Conservation (phyloP, 2,888 invertebrate genomes). For the Gari tellinella region DNA sequence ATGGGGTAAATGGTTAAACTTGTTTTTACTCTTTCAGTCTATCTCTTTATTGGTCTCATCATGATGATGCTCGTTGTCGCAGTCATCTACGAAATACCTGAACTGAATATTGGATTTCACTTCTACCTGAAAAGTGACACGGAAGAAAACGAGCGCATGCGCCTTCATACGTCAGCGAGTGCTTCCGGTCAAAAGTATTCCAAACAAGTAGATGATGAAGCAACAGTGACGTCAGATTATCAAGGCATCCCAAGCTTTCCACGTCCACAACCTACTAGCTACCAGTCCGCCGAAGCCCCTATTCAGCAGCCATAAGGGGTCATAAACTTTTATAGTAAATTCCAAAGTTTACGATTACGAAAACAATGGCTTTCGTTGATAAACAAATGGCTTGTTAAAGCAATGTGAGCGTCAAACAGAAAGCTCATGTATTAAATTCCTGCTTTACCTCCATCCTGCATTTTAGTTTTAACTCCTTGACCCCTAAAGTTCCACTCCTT, state of each 20-base stretch:
- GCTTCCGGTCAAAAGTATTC: slow-evolving; percentile 72
- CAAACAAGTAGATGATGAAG: slow-evolving; percentile 75
- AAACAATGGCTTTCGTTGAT: no score
- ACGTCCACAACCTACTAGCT: slow-evolving; percentile 37
- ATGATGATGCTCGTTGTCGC: slow-evolving; percentile 94
- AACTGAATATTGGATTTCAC: slow-evolving; percentile 92
- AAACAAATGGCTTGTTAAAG: no score
- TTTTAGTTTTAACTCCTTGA: no score
- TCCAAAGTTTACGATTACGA: no score
- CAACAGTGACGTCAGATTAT: slow-evolving; percentile 42
- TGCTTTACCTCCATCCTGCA: no score
- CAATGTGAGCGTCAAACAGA: no score
- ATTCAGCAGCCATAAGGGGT: no score
- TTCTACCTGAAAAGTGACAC: slow-evolving; percentile 88
- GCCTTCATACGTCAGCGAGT: slow-evolving; percentile 61
- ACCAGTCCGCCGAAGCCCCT: slow-evolving; percentile 11
- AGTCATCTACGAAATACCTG: slow-evolving; percentile 95
- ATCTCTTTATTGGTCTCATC: slow-evolving; percentile 91
- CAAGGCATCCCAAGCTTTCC: slow-evolving; percentile 60
- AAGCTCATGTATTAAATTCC: no score
- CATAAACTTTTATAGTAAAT: no score
- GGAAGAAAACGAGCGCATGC: slow-evolving; percentile 83
- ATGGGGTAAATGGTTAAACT: no score
- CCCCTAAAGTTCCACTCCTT: no score
- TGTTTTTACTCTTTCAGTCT: slow-evolving; percentile 86